phyloP scores from a whole-genome alignment of 2,797 vertebrate genomes.

The Xiphophorus birchmanni region DNA sequence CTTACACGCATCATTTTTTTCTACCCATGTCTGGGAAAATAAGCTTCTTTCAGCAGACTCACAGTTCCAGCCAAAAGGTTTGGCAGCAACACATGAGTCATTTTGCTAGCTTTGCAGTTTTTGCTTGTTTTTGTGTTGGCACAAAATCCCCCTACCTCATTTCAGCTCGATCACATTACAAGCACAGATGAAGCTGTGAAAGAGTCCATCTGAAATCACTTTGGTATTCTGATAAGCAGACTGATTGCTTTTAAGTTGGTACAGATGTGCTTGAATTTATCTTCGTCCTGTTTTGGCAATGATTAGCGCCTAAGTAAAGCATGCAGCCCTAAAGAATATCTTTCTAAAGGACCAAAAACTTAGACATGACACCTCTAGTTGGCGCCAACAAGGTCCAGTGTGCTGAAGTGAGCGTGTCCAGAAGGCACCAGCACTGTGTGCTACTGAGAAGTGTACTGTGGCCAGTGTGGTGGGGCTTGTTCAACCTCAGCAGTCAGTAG shows the following conservation, averaged over 20 bases:
- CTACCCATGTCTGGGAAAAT: neutral
- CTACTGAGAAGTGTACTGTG: neutral
- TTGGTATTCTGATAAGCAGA: neutral
- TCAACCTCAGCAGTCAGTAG: neutral
- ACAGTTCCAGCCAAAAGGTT: neutral
- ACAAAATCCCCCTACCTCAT: neutral
- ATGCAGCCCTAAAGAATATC: neutral
- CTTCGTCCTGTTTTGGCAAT: neutral
- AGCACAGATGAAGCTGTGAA: neutral
- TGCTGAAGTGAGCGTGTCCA: neutral
- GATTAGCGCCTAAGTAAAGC: neutral
- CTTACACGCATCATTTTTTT: neutral
- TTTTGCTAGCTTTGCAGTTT: neutral
- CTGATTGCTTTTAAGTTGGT: neutral
- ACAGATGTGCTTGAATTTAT: neutral
- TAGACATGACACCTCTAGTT: neutral
- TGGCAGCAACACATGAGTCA: neutral
- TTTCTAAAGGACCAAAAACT: neutral
- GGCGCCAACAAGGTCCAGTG: neutral
- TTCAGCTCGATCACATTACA: neutral
- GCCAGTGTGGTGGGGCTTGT: neutral
- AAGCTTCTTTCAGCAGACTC: neutral
- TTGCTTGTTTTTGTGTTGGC: neutral
- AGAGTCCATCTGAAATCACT: neutral
- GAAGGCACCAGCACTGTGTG: neutral